These are phyloP conservation scores for Sisor rabdophorus DNA, from an alignment of 2,113 vertebrate genomes.

Conservation along the genomic window DNA sequence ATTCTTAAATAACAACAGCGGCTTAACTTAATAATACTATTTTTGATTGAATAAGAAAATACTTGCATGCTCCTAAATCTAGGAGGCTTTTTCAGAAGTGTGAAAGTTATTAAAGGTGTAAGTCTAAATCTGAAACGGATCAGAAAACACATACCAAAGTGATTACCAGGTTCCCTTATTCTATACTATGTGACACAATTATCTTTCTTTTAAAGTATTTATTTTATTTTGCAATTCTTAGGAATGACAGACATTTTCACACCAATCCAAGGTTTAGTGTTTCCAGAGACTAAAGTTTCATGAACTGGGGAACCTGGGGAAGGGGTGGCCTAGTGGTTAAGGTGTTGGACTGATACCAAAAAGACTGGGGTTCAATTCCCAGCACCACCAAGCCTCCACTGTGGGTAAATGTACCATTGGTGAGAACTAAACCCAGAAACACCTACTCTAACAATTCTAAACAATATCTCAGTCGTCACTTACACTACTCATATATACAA, in stretches of 20 bases:
- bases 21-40: no score
- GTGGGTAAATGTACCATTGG: constrained; percentile 1
- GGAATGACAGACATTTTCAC: neutral
- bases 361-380: no score
- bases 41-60: no score
- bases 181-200: neutral
- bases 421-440: neutral
- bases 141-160: neutral
- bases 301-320: no score
- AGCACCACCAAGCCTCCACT: no score
- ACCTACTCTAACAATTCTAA: neutral
- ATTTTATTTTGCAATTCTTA: neutral
- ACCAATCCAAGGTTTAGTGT: neutral
- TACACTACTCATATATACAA: neutral
- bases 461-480: neutral
- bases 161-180: neutral
- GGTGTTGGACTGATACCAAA: no score
- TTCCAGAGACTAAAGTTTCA: neutral
- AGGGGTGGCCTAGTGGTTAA: no score
- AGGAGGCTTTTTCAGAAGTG: no score
- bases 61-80: no score
- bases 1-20: no score
- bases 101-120: no score
- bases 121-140: no score
- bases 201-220: neutral